Evolutionary conservation across 2,888 invertebrate species (phyloP).

Genomic region (Chrysina gloriosa): DNA sequence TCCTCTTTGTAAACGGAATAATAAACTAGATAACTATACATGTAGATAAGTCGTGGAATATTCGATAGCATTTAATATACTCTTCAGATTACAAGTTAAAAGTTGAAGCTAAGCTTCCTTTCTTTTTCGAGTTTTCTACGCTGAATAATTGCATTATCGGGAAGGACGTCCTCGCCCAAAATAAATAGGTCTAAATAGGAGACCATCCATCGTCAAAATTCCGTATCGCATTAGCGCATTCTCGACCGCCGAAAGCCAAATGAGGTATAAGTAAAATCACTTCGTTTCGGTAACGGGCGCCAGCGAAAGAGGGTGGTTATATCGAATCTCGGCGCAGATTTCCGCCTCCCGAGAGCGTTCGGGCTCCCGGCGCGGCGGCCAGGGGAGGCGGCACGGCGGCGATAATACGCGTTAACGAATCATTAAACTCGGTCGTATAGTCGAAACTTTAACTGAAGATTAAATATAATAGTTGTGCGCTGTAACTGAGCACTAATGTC

Average conservation of each 20-base stretch:
- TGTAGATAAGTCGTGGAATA: no score
- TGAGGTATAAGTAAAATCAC: slow-evolving; percentile 45
- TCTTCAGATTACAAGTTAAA: no score
- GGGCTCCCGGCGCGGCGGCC: neutral
- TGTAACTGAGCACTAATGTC: slow-evolving; percentile 64
- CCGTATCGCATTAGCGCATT: slow-evolving; percentile 1
- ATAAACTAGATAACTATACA: no score
- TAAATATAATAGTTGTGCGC: slow-evolving; percentile 64
- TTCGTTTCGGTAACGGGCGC: no score
- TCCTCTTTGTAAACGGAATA: no score
- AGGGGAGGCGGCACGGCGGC: slow-evolving; percentile 41
- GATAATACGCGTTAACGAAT: slow-evolving; percentile 63
- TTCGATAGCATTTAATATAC: no score
- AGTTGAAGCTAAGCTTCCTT: no score
- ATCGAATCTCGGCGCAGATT: no score
- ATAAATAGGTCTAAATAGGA: neutral
- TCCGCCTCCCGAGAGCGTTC: no score
- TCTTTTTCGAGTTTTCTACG: no score
- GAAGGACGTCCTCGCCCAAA: neutral
- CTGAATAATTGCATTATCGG: no score
- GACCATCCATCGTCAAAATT: neutral
- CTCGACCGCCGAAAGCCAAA: slow-evolving; percentile 32
- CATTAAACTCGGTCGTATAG: slow-evolving; percentile 59
- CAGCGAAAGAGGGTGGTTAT: no score
- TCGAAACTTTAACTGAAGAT: slow-evolving; percentile 64